These are phyloP conservation scores for Paracentrotus lividus DNA, from an alignment of 53 echinoderm and acorn worm genomes.

Conservation along the genomic window DNA sequence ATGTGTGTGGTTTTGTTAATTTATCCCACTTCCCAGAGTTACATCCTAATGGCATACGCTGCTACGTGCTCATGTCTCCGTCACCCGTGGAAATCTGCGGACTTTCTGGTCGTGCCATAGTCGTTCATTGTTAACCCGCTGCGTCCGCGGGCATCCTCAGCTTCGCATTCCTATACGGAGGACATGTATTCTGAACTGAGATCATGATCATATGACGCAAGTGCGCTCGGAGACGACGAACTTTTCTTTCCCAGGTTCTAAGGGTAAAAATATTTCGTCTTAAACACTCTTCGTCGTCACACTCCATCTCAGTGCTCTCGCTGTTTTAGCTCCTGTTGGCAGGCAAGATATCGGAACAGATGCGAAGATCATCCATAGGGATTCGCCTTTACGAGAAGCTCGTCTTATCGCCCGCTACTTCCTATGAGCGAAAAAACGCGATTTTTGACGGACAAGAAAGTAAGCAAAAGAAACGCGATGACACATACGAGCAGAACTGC, in stretches of 20 bases:
- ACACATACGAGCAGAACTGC: conserved; percentile 59
- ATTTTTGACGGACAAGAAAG: conserved; percentile 67
- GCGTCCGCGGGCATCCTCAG: conserved; percentile 26
- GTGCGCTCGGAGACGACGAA: conserved; percentile 54
- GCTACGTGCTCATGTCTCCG: conserved; percentile 60
- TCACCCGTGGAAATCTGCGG: conserved; percentile 42
- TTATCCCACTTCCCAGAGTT: conserved; percentile 53
- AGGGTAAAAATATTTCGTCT: conserved; percentile 59
- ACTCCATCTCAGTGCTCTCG: conserved; percentile 23
- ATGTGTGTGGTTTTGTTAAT: no score
- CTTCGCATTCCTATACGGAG: conserved; percentile 35
- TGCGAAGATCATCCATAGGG: conserved; percentile 38
- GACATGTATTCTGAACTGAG: conserved; percentile 41
- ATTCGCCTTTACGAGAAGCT: conserved; percentile 38
- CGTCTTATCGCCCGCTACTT: conserved; percentile 50
- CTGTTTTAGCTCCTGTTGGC: neutral
- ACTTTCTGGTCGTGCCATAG: conserved; percentile 53
- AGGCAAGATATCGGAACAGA: neutral
- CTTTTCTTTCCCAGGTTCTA: conserved; percentile 59
- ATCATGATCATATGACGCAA: conserved; percentile 46
- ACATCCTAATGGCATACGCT: conserved; percentile 69
- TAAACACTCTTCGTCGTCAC: conserved; percentile 5
- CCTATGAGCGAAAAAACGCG: conserved; percentile 69
- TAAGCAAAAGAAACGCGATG: conserved; percentile 45
- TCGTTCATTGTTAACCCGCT: conserved; percentile 53